Evolutionary conservation across 2,113 vertebrate genomes (phyloP), one percentile per base, ranked within the genome.

Genomic region (Ochotona princeps): DNA sequence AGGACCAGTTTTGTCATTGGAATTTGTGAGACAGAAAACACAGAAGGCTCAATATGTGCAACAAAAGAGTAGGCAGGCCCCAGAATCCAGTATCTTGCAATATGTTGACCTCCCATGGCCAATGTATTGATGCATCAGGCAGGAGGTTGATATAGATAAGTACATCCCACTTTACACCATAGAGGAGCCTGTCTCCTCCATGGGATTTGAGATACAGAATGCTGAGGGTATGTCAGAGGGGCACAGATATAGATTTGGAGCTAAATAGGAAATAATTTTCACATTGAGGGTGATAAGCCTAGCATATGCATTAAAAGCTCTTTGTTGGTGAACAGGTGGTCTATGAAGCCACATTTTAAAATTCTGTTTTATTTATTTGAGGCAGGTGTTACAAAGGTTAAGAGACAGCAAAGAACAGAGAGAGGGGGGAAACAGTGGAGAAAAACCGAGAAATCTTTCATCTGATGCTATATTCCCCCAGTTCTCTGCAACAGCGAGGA

Each of bases 181-280:
- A 8, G 66, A 28, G 0, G 6, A 23, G 7, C 15, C 12, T 6
- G 35, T 7, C 10, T 1, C 2, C 4, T 2, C 17, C 5, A 5
- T 5, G 4, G 5, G 1, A 11, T 87, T 76, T 69, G n/a, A 83
- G 38, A 47, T 73, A 54, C 1, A 88, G 63, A 83, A 74, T 32
- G 1, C 17, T 28, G 14, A 8, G 2, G 6, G 1, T 5, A 20
- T 26, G 0, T 21, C 28, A 60, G 35, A 30, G 8, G 11, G 0
- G 18, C 32, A n/a, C 1, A 44, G 51, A 51, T 4, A 12, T 0
- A 8, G 17, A 9, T 2, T 14, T 79, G 70, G 20, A 86, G 28
- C 7, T 82, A 73, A 54, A 63, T 7, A 81, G 6, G 30, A 30
- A 66, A 79, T 54, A 1, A 70, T 12, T 54, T 17, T 73, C 38